Evolutionary conservation across 2,797 vertebrate species (phyloP).

Genomic region (Tiaroga cobitis): DNA sequence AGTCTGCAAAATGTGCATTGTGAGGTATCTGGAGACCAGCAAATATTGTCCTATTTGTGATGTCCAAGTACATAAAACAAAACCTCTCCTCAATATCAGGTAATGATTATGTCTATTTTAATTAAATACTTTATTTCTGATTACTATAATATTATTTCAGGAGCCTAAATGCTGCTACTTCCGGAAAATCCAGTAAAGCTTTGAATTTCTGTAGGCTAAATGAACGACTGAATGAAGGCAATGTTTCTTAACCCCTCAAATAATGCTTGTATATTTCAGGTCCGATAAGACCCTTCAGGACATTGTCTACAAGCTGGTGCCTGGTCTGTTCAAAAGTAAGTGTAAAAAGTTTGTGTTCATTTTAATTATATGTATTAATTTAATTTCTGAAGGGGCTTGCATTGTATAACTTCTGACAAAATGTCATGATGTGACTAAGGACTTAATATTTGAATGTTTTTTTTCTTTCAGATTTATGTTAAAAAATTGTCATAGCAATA

Average conservation of each 20-base stretch:
- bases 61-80: slow-evolving; percentile 99
- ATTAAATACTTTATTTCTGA: neutral
- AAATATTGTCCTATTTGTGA: slow-evolving; percentile 99
- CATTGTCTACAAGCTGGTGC: slow-evolving; percentile 98
- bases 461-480: neutral
- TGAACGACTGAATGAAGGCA: neutral
- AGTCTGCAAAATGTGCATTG: slow-evolving; percentile 99
- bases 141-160: neutral
- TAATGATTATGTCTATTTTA: slow-evolving; percentile 66
- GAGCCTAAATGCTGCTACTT: neutral
- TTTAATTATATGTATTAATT: neutral
- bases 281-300: slow-evolving; percentile 99
- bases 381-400: neutral
- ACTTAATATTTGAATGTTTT: neutral
- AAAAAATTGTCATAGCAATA: neutral
- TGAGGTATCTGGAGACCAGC: slow-evolving; percentile 97
- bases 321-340: slow-evolving; percentile 98
- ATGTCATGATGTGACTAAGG: neutral
- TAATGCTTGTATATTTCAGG: slow-evolving; percentile 70
- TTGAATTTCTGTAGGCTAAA: neutral
- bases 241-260: neutral
- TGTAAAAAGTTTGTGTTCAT: neutral
- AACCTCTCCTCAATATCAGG: slow-evolving; percentile 97
- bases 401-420: neutral
- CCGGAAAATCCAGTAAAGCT: neutral